Base-by-base conservation (phyloP, 2,113 vertebrate genomes). In the Hippocampus barbouri region DNA sequence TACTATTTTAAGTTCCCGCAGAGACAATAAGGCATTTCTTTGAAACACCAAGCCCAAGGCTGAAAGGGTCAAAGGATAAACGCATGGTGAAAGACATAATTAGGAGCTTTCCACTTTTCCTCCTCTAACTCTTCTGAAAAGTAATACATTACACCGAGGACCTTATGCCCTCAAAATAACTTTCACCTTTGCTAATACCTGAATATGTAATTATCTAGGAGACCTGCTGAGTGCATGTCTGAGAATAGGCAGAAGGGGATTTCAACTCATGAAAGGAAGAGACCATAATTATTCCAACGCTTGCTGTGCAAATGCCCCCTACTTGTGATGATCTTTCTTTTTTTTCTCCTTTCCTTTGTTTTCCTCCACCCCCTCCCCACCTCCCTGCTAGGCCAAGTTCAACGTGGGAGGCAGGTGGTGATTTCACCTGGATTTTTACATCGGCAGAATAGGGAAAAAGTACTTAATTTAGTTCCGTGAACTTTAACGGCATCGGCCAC, bases 71-170 rank as follows among this genome's bases (percentile, higher is more conserved):
- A 43, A 16, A 43, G 63, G 80, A 54, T n/a, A 90, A 90, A 90
- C 85, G 73, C 68, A 43, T 83, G 87, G 77, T 82, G 88, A 91
- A 87, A 90, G 89, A 88, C 89, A 84, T 87, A 85, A 83, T 90
- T 87, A 87, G 89, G 89, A 88, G 80, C 82, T 87, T 76, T 71
- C 68, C 69, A 79, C 79, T 75, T 73, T 78, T 76, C 69, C 68
- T 80, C 59, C 67, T 73, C 70, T 66, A 51, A 68, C 67, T 82
- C 76, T 84, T 77, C 85, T 85, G 80, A 87, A 85, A 85, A 83
- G 82, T 68, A 63, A 59, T 53, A 67, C 72, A 72, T 84, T 85
- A 76, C 74, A 78, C 51, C 61, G 80, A 79, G 77, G 78, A 73
- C 73, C 68, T 69, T 78, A 23, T 82, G 84, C 82, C 87, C 84